Evolutionary conservation across 2,113 vertebrate genomes (phyloP).

Genomic region (Okapia johnstoni): DNA sequence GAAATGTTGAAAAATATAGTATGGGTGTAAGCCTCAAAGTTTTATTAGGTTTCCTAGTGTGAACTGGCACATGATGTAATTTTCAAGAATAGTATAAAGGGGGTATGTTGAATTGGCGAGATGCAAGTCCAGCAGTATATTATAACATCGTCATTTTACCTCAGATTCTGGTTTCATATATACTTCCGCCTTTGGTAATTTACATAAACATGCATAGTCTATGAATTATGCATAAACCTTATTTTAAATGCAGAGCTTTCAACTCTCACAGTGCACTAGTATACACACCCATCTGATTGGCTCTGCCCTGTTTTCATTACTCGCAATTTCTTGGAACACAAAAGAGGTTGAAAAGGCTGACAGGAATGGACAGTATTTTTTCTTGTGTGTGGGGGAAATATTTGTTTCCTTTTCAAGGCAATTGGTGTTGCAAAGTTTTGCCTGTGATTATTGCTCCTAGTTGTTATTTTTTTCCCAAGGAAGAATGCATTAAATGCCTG

Average conservation of each 20-base stretch:
- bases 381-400: slow-evolving; percentile 71
- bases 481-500: slow-evolving; percentile 65
- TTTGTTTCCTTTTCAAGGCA: slow-evolving; percentile 77
- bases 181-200: slow-evolving; percentile 74
- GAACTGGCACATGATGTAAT: slow-evolving; percentile 2
- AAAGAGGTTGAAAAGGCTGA: slow-evolving; percentile 77
- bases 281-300: slow-evolving; percentile 79
- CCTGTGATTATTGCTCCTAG: slow-evolving; percentile 66
- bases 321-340: slow-evolving; percentile 80
- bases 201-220: slow-evolving; percentile 78
- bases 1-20: slow-evolving; percentile 58
- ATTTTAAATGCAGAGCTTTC: slow-evolving; percentile 78
- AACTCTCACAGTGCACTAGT: slow-evolving; percentile 73
- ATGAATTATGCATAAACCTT: slow-evolving; percentile 80
- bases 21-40: slow-evolving; percentile 34
- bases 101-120: slow-evolving; percentile 15
- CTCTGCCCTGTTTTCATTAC: slow-evolving; percentile 81
- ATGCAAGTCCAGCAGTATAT: slow-evolving; percentile 63
- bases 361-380: slow-evolving; percentile 78
- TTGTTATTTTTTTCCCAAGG: slow-evolving; percentile 34
- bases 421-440: slow-evolving; percentile 77
- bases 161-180: slow-evolving; percentile 70
- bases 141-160: slow-evolving; percentile 72
- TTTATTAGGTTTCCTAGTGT: slow-evolving; percentile 52
- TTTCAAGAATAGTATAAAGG: slow-evolving; percentile 47